These are phyloP conservation scores for Rhamphomyia laevipes DNA, from an alignment of 2,888 invertebrate species.

Conservation along the genomic window DNA sequence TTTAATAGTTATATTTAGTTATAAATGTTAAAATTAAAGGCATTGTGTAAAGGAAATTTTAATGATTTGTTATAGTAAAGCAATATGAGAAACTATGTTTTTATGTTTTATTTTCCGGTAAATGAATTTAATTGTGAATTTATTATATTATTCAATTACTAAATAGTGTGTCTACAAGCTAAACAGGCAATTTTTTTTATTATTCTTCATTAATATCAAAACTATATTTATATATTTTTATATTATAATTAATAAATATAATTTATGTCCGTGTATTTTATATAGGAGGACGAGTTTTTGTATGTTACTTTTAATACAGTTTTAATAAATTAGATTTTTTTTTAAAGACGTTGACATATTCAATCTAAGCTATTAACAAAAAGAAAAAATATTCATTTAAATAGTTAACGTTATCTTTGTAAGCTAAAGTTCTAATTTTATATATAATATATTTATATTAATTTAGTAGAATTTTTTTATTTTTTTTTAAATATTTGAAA, in stretches of 20 bases:
- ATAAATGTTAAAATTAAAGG: too few species aligned
- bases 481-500: too few species aligned
- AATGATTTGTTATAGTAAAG: too few species aligned
- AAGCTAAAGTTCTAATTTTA: too few species aligned
- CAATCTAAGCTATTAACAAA: background rate
- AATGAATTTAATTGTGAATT: too few species aligned
- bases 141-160: background rate
- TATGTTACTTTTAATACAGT: background rate
- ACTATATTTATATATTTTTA: background rate
- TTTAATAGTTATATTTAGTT: too few species aligned
- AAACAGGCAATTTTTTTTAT: background rate
- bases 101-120: background rate
- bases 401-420: background rate
- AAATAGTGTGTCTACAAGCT: background rate
- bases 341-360: background rate
- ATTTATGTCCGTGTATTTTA: too few species aligned
- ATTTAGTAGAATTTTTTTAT: too few species aligned
- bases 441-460: too few species aligned
- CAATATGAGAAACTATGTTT: background rate
- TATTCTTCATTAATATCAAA: background rate
- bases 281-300: background rate
- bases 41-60: too few species aligned
- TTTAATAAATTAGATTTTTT: background rate
- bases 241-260: too few species aligned
- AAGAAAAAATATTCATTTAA: background rate